Conservation (phyloP, 2,113 vertebrate genomes). For the Leptocoma aspasia region DNA sequence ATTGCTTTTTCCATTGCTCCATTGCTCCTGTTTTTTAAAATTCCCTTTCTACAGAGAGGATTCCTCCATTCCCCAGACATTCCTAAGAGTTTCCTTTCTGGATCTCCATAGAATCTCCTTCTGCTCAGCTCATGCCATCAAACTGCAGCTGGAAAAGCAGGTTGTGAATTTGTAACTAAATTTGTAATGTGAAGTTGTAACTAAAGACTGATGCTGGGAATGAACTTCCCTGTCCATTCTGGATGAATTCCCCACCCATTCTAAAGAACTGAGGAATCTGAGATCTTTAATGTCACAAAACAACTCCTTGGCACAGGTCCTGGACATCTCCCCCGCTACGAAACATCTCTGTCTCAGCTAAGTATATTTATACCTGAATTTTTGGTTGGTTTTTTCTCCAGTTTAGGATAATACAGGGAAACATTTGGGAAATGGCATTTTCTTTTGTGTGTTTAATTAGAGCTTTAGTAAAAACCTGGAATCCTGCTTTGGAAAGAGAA, state of each 20-base stretch:
- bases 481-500: neutral
- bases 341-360: rapidly evolving
- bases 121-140: neutral
- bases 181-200: too few species aligned
- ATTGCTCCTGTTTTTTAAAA: neutral
- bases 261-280: neutral
- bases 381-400: neutral
- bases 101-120: neutral
- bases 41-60: neutral
- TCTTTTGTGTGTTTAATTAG: neutral
- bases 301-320: neutral
- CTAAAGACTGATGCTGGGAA: neutral
- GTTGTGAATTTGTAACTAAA: rapidly evolving
- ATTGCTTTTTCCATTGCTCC: neutral
- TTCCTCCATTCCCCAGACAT: neutral
- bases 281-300: neutral
- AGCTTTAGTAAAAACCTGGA: neutral
- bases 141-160: neutral
- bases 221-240: neutral
- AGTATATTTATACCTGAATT: too few species aligned
- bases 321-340: neutral
- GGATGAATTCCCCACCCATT: neutral
- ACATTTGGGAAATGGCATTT: neutral
- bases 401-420: neutral
- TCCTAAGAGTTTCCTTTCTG: neutral